Percentiles rank a stretch among this genome's conserved stretches.
Evolutionary conservation across 1,140 invertebrate genomes (phyloP).

Genomic region (Oncopodura yosiiana): DNA sequence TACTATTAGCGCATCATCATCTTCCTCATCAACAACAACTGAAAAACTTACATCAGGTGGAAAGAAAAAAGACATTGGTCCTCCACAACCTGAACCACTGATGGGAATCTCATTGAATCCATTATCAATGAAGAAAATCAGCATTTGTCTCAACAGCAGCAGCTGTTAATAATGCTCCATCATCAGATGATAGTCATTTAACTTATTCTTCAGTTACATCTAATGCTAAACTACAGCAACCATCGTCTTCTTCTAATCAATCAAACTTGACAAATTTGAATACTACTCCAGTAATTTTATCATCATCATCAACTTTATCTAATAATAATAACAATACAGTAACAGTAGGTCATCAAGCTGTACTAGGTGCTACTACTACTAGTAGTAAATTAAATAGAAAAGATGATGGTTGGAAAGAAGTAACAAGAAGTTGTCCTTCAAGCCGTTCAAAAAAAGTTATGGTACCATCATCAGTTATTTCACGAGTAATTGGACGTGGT

Average conservation of each 20-base stretch:
- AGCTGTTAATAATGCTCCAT: no score
- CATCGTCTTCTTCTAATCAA: no score
- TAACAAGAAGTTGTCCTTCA: constrained; percentile 57
- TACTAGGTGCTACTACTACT: constrained; percentile 45
- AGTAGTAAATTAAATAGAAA: constrained; percentile 62
- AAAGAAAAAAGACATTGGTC: neutral
- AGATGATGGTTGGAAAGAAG: constrained; percentile 96
- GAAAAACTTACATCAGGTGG: neutral
- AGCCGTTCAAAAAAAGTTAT: constrained; percentile 67
- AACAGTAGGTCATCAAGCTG: no score
- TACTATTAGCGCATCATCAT: no score
- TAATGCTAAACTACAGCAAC: no score
- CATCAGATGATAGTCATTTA: no score
- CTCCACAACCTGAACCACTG: constrained; percentile 22
- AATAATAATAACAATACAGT: no score
- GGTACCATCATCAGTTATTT: constrained; percentile 87
- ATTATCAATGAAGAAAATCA: no score
- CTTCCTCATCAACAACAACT: no score
- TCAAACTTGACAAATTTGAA: constrained; percentile 6
- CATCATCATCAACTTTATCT: no score
- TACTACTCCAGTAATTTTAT: neutral
- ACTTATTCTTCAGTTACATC: no score
- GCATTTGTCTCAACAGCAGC: no score
- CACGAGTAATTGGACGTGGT: constrained; percentile 86
- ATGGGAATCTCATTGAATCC: constrained; percentile 31